Base-by-base conservation (phyloP, 2,113 vertebrate genomes). In the Penelope pileata region DNA sequence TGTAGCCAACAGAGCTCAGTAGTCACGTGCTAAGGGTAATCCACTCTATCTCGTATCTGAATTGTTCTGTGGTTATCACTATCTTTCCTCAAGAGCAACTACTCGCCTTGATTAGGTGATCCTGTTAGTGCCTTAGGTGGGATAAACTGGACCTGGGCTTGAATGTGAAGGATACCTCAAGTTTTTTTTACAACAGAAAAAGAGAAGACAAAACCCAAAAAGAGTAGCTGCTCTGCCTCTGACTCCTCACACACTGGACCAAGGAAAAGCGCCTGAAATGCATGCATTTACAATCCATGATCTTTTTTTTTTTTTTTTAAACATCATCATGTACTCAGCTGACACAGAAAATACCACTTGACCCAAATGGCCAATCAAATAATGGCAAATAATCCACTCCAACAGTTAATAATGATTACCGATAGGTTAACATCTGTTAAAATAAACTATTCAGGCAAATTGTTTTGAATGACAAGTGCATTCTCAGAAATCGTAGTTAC, bases 41-140 rank as follows among this genome's bases (percentile, higher is more conserved):
- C 92, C 47, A 54, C 18, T 8, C 62, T 94, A 88, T 94, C 88
- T 94, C 56, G 7, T 51, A 93, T 88, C 80, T 90, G 86, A 86
- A 68, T 81, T 74, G 72, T 70, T 83, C 64, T 70, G 26, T 2
- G 22, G 59, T 91, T 95, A 63, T 77, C 54, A 13, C 54, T 90
- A n/a, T 93, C 92, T 95, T 76, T 72, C 58, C 50, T 86, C 59
- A 14, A 54, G 63, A 76, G 36, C 34, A 91, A 24, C 63, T 80
- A 53, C 22, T 48, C 76, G 63, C 32, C 50, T 88, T 86, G 86
- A 75, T 92, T 63, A 78, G 34, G 34, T 63, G 76, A 83, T 90
- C 42, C 59, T 83, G 12, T 10, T 83, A 88, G 45, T 60, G 68
- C 86, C 86, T 68, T 75, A 83, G 83, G 80, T 94, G 68, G 60